phyloP scores from a whole-genome alignment of 2,797 vertebrate genomes.

The Tangara arthus region DNA sequence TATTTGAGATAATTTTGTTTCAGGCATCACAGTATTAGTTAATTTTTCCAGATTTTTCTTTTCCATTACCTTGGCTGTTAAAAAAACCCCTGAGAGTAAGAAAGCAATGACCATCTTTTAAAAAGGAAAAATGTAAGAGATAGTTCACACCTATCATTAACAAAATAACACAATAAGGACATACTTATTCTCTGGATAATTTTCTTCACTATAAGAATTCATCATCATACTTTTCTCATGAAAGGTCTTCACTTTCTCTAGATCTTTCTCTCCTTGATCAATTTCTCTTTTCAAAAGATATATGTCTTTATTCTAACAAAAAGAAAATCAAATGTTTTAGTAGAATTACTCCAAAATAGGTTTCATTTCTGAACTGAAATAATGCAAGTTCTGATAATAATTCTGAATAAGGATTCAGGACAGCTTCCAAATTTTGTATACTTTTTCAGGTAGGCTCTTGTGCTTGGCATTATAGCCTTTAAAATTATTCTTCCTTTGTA shows the following conservation, averaged over 20 bases:
- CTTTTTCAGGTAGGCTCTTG: background rate
- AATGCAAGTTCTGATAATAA: background rate
- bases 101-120: background rate
- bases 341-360: background rate
- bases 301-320: constrained; percentile 77
- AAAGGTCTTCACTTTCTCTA: constrained; percentile 73
- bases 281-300: constrained; percentile 76
- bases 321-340: background rate
- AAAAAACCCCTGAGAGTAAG: background rate
- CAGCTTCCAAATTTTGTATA: background rate
- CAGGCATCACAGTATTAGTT: background rate
- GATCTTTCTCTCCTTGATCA: constrained; percentile 70
- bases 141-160: background rate
- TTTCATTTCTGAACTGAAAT: background rate
- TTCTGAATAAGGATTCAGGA: background rate
- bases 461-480: background rate
- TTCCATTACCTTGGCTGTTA: background rate
- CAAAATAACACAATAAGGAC: background rate
- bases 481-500: background rate
- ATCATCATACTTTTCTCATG: constrained; percentile 69
- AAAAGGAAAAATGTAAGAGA: background rate
- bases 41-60: background rate
- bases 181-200: constrained; percentile 65
- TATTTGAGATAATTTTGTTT: background rate
- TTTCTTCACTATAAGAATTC: constrained; percentile 66